Conservation (phyloP, 2,797 vertebrate genomes). For the Scleropages formosus region DNA sequence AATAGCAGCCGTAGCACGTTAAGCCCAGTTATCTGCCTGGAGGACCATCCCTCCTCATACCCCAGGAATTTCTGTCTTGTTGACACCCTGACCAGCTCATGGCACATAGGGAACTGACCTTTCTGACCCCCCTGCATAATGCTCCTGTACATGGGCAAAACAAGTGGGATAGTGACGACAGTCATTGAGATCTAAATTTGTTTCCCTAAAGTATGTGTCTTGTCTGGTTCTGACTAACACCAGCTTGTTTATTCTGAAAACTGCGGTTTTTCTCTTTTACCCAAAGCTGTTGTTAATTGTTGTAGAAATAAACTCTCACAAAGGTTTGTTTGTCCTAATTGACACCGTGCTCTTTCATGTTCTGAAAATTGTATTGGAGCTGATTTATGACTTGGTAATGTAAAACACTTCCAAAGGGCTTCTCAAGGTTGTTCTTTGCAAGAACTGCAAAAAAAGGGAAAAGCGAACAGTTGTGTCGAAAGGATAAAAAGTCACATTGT, state of each 20-base stretch:
- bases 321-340: background rate
- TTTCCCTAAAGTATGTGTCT: background rate
- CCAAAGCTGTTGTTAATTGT: background rate
- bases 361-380: background rate
- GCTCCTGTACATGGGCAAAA: background rate
- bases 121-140: background rate
- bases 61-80: slow-evolving; percentile 10
- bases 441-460: background rate
- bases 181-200: slow-evolving; percentile 7
- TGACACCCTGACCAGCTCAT: background rate
- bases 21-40: slow-evolving; percentile 24
- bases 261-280: background rate
- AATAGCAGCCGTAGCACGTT: slow-evolving; percentile 1
- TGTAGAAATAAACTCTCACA: slow-evolving; percentile 3
- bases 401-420: background rate
- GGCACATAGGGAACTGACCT: background rate
- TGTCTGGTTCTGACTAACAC: slow-evolving; percentile 5
- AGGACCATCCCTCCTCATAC: background rate
- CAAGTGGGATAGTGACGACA: background rate
- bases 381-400: slow-evolving; percentile 15
- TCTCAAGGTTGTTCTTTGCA: background rate
- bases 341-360: background rate
- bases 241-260: background rate
- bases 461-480: background rate
- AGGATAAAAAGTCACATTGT: background rate